Conservation (phyloP, 2,888 invertebrate genomes). For the Eristalis pertinax region DNA sequence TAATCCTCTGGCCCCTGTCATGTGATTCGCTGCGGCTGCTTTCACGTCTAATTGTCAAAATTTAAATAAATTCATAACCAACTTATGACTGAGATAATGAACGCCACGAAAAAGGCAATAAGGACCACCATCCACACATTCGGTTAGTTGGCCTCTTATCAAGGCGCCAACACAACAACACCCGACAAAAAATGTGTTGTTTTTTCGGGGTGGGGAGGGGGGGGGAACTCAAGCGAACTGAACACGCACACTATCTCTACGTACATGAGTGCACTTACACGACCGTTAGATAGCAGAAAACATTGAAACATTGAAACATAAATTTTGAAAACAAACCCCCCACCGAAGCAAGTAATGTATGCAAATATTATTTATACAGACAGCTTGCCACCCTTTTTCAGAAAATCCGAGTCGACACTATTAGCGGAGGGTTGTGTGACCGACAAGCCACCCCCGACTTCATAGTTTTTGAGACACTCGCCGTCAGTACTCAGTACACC, state of each 20-base stretch:
- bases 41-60: conserved; percentile 38
- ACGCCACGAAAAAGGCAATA: conserved; percentile 23
- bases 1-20: conserved; percentile 17
- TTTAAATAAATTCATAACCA: conserved; percentile 43
- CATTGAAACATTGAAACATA: conserved; percentile 45
- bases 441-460: conserved; percentile 18
- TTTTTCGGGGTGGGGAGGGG: no score
- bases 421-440: conserved; percentile 24
- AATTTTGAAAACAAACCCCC: conserved; percentile 33
- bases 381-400: conserved; percentile 35
- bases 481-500: neutral
- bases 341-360: conserved; percentile 7
- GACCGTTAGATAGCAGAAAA: conserved; percentile 39
- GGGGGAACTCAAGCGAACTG: neutral
- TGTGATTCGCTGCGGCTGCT: conserved; percentile 12
- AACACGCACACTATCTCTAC: conserved; percentile 54
- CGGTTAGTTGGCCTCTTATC: conserved; percentile 40
- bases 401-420: conserved; percentile 40
- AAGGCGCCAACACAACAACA: conserved; percentile 25
- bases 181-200: no score
- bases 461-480: conserved; percentile 30
- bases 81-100: conserved; percentile 47
- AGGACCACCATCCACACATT: neutral
- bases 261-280: conserved; percentile 53
- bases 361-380: conserved; percentile 56